A percentile compares a stretch with the other conserved stretches of the same genome.
Evolutionary conservation across 2,888 invertebrate genomes (phyloP).

Genomic region (Lagria hirta): DNA sequence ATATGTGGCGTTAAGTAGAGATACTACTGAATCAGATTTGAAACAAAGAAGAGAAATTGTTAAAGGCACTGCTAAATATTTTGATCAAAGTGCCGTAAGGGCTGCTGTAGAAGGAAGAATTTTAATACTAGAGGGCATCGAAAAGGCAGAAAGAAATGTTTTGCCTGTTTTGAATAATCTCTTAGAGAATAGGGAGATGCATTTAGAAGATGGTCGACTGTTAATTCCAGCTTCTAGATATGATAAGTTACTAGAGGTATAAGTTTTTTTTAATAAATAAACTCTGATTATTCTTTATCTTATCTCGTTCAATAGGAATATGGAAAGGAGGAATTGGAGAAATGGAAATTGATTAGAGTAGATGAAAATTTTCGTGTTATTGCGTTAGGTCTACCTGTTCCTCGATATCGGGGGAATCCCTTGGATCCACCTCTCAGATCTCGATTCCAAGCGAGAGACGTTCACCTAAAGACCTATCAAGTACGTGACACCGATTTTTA

Average conservation of each 20-base stretch:
- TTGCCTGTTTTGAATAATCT: conserved; percentile 94
- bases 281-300: no score
- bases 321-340: conserved; percentile 73
- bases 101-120: conserved; percentile 89
- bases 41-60: conserved; percentile 94
- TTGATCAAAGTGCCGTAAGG: conserved; percentile 94
- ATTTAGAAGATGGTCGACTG: conserved; percentile 94
- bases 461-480: conserved; percentile 68
- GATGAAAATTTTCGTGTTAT: conserved; percentile 91
- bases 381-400: conserved; percentile 88
- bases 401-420: conserved; percentile 87
- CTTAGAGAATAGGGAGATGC: conserved; percentile 97
- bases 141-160: conserved; percentile 97
- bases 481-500: no score
- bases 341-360: conserved; percentile 89
- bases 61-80: conserved; percentile 83
- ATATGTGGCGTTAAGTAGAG: conserved; percentile 90
- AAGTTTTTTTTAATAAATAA: conserved; percentile 4
- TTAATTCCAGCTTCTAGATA: conserved; percentile 86
- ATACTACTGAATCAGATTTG: conserved; percentile 95
- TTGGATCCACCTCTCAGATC: conserved; percentile 94
- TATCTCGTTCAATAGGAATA: conserved; percentile 74
- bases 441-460: conserved; percentile 89
- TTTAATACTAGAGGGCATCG: conserved; percentile 91
- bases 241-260: conserved; percentile 82